These are phyloP conservation scores for Parelbella ahira DNA, from an alignment of 2,888 invertebrate genomes.

Conservation along the genomic window DNA sequence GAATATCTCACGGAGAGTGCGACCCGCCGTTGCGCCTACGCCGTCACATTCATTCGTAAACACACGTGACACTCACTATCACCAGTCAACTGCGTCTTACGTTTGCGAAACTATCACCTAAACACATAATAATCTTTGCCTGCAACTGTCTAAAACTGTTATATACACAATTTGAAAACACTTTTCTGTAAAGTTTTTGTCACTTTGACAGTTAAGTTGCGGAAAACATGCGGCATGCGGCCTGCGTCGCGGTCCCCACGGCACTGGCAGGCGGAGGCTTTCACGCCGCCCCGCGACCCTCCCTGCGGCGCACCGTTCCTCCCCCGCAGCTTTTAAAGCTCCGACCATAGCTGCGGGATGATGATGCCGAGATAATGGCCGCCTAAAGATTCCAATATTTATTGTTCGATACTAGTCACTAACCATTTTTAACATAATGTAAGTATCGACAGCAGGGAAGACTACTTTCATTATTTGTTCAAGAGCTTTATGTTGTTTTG, in stretches of 20 bases:
- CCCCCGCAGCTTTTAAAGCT: slow-evolving; percentile 71
- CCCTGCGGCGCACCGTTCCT: slow-evolving; percentile 48
- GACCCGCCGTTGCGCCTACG: slow-evolving; percentile 75
- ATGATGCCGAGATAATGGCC: slow-evolving; percentile 76
- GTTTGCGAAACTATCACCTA: slow-evolving; percentile 24
- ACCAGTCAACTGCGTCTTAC: slow-evolving; percentile 28
- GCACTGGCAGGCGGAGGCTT: slow-evolving; percentile 74
- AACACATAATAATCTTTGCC: slow-evolving; percentile 29
- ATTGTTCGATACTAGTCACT: slow-evolving; percentile 74
- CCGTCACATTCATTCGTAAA: slow-evolving; percentile 76
- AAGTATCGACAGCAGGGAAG: no score
- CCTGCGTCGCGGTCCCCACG: slow-evolving; percentile 63
- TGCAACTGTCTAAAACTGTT: slow-evolving; percentile 19
- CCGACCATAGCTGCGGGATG: slow-evolving; percentile 68
- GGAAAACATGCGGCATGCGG: slow-evolving; percentile 54
- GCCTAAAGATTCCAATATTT: slow-evolving; percentile 74
- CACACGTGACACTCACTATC: slow-evolving; percentile 74
- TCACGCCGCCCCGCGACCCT: slow-evolving; percentile 58
- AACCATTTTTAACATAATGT: no score
- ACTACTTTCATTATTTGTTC: no score
- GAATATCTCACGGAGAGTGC: slow-evolving; percentile 78
- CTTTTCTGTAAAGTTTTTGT: slow-evolving; percentile 65
- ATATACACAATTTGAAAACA: slow-evolving; percentile 43
- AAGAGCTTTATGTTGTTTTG: no score
- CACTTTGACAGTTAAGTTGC: slow-evolving; percentile 43